Evolutionary conservation across 2,888 invertebrate genomes (phyloP), one percentile per base, ranked within the genome.

Genomic region (Thereva nobilitata): DNA sequence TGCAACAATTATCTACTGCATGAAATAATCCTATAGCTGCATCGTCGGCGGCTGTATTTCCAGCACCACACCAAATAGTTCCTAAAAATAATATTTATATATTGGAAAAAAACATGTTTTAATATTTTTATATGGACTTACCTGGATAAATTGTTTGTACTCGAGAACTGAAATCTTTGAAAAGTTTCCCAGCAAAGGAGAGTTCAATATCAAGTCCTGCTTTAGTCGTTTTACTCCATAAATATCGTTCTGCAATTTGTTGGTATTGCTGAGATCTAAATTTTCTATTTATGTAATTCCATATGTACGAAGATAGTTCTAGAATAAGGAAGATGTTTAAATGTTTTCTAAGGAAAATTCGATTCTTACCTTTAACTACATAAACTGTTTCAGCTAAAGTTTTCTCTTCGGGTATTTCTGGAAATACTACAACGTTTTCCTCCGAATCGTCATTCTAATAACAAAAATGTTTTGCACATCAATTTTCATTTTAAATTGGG

Each of bases 41-140:
- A 10, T 83, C 79, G 4, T 83, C 82, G 7, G 82, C 79, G 0
- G 89, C 87, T 0, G 83, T 81, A 72, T 86, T 86, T 0, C 90
- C 90, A 59, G 84, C 84, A 0, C 91, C 91, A 73, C 91, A 91
- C 90, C 90, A 91, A 8, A 86, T 84, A 0, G 90, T 91, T 6
- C 90, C 91, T 87, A 8, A 35, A 45, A 34, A 55, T 2, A 9
- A 49, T 2, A 12, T 10, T n/a, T 4, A 10, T 49, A 49, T 2
- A 49, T 49, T 49, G 49, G 2, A 12, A 10, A 12, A 42, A 35
- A 65, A 0, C 34, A 50, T 54, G 34, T 5, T 7, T 49, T 45
- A 41, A 50, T 10, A 40, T 12, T 7, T 41, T 54, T 38, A 8
- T 38, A 59, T n/a, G 12, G 34, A 49, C 40, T 59, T 56, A 67